Evolutionary conservation across 2,113 vertebrate species (phyloP), one percentile per base, ranked within the genome.

Genomic region (Paraplagusia blochii): DNA sequence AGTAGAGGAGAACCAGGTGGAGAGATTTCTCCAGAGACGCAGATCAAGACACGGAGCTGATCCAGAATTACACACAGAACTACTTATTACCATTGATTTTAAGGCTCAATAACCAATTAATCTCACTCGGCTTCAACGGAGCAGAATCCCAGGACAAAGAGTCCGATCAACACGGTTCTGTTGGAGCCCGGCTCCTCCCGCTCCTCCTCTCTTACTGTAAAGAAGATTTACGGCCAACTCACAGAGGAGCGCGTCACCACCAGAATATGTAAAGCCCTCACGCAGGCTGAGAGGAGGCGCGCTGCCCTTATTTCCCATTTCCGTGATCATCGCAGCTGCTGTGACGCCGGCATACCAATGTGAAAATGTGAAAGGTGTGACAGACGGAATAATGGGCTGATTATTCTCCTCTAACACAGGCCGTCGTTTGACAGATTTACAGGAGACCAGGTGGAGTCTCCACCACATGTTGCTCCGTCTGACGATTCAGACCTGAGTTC

Each of bases 61-160:
- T 48, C 53, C 38, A 60, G 66, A 76, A 74, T 80, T 72, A 76
- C 76, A 74, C 69, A 60, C 52, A 75, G 50, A 64, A 56, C 69
- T 66, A 57, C 78, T 81, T 69, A 85, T 80, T 70, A 85, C 59
- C 59, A 82, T 82, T 79, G 82, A 82, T 82, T 74, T 17, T 55
- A 47, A 68, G 69, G 62, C 79, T 66, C 74, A 75, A 76, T 85
- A 79, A 80, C 83, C 78, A 82, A 74, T 82, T 78, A 76, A 83
- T 87, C 76, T 63, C 36, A 53, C 66, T 55, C 33, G 53, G 22
- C 22, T 29, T 29, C 22, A 63, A 51, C 71, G n/a, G n/a, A n/a
- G n/a, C n/a, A n/a, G n/a, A 74, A 80, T 83, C 74, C 76, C 55
- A 51, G 5, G 54, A 12, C 59, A 22, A 58, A 58, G 55, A 62